These are phyloP conservation scores for Nycticebus coucang DNA, from an alignment of 2,113 vertebrate species.

Conservation along the genomic window DNA sequence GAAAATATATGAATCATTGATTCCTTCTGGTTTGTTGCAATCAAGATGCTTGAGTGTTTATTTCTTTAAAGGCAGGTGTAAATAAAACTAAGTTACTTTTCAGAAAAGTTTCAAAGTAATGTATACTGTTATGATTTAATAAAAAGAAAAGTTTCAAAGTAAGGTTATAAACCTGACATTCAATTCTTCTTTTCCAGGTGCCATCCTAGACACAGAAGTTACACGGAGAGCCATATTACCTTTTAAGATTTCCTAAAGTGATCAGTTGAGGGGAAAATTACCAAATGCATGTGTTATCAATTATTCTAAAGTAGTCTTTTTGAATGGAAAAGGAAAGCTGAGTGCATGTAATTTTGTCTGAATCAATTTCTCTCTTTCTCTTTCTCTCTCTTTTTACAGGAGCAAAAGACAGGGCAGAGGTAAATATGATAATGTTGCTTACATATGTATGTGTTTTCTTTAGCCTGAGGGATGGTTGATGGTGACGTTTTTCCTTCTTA, in stretches of 20 bases:
- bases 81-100: constrained; percentile 72
- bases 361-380: no score
- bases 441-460: background rate
- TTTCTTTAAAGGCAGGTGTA: constrained; percentile 72
- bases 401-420: no score
- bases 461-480: background rate
- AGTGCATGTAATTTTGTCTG: background rate
- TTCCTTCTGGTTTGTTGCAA: constrained; percentile 73
- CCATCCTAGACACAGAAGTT: background rate
- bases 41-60: constrained; percentile 57
- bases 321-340: background rate
- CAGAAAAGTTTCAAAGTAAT: no score
- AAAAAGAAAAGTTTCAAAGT: constrained; percentile 49
- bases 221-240: background rate
- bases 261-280: background rate
- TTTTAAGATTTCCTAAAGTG: background rate
- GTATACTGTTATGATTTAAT: no score
- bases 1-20: constrained; percentile 74
- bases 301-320: background rate
- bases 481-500: background rate
- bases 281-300: background rate
- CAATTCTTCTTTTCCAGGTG: constrained; percentile 53
- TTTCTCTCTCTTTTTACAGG: no score
- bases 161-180: constrained; percentile 11
- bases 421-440: background rate